Base-by-base conservation (phyloP, 2,888 invertebrate species). In the Mythimna loreyi region DNA sequence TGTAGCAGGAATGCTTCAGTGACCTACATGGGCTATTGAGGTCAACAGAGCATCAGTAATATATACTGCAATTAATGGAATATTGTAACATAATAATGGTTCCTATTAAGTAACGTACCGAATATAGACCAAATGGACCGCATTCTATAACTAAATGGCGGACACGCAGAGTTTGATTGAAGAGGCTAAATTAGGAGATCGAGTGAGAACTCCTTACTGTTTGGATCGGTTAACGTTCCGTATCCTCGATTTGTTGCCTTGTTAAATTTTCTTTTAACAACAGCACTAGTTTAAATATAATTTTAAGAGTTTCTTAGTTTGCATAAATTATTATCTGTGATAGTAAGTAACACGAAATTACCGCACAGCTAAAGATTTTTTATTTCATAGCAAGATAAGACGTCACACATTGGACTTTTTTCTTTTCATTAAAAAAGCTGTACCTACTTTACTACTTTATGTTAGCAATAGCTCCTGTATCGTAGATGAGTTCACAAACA, bases 11-110 rank as follows among this genome's bases (percentile, higher is more conserved):
- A 53, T 47, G 64, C 47, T 64, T 69, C 25, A 58, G 57, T 77
- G 75, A 79, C 80, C 80, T 74, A 65, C 58, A 79, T 74, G 45
- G 13, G 36, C 11, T 61, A 55, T 64, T 58, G 23, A 62, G 76
- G 76, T 79, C 75, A 59, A n/a, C 45, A 45, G 68, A 68, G 43
- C 75, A 68, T 68, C 33, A 36, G 43, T 28, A 50, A 50, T 49
- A 60, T 30, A 47, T 60, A 21, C 43, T 57, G 47, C 47, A 73
- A 36, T 70, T 59, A 60, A 67, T 45, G 49, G 36, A 52, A 55
- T 50, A 62, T 62, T 70, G 43, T 62, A 36, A 70, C 21, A 52
- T 16, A 47, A 36, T 65, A 28, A 72, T 21, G 19, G 30, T 36
- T 23, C 5, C 11, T 21, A 25, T 55, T 56, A 52, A 13, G 36